Percentiles rank a stretch among this genome's conserved stretches.
These are phyloP conservation scores for Lasius platythorax DNA, from an alignment of 2,888 invertebrate genomes.

Conservation along the genomic window DNA sequence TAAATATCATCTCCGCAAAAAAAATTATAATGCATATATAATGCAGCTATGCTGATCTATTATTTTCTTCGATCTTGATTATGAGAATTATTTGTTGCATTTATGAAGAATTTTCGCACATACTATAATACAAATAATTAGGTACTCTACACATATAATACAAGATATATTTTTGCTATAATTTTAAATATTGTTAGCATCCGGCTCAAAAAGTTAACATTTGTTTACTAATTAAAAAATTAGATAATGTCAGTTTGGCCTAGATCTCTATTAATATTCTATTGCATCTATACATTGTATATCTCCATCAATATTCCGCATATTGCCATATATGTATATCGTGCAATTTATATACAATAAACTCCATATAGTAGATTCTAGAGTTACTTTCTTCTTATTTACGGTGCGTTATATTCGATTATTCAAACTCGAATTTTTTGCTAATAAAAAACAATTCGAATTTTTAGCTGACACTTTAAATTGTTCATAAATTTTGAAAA, in stretches of 20 bases:
- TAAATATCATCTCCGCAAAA: not conserved
- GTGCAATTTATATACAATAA: not conserved
- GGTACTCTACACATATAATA: too few relatives aligned
- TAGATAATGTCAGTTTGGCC: not conserved
- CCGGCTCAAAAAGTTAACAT: not conserved
- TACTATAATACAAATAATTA: not conserved
- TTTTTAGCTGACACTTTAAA: not conserved
- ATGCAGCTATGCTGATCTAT: not conserved
- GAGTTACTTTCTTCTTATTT: not conserved
- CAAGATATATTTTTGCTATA: not conserved
- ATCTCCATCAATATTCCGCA: not conserved
- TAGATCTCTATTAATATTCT: conserved; percentile 28
- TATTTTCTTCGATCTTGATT: not conserved
- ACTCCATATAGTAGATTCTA: not conserved
- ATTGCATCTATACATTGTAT: not conserved
- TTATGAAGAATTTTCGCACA: not conserved
- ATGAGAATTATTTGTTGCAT: not conserved
- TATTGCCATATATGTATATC: too few relatives aligned
- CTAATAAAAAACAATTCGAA: not conserved
- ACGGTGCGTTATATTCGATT: not conserved
- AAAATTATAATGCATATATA: not conserved
- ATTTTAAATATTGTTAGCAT: not conserved
- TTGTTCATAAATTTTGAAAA: not conserved
- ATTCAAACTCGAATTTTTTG: not conserved
- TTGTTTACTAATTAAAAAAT: not conserved